A percentile compares a stretch with the other conserved stretches of the same genome.
Evolutionary conservation across 2,888 invertebrate species (phyloP).

Genomic region (Lucinisca nassula): DNA sequence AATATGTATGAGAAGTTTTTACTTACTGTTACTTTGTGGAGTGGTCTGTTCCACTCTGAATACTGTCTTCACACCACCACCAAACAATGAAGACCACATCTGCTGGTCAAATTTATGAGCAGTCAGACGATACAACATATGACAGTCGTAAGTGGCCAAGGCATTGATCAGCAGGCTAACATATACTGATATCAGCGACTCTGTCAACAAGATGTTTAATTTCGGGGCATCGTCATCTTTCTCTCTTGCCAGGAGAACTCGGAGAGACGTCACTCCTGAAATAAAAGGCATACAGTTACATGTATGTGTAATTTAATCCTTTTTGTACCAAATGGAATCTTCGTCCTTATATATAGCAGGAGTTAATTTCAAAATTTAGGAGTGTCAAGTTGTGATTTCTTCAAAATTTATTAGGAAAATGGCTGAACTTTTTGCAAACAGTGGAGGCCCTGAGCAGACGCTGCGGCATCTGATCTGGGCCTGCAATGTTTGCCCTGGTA

Average conservation of each 20-base stretch:
- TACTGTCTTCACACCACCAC: slow-evolving; percentile 89
- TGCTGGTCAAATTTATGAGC: slow-evolving; percentile 94
- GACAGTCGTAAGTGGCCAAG: slow-evolving; percentile 96
- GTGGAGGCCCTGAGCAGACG: no score
- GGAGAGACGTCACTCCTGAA: slow-evolving; percentile 95
- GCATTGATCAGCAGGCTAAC: slow-evolving; percentile 97
- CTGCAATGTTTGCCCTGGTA: no score
- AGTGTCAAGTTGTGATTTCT: no score
- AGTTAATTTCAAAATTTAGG: no score
- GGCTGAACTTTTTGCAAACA: no score
- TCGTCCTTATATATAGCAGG: no score
- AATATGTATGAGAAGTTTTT: no score
- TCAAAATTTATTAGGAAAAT: no score
- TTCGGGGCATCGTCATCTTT: slow-evolving; percentile 98
- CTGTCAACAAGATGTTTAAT: slow-evolving; percentile 96
- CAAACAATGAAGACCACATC: slow-evolving; percentile 91
- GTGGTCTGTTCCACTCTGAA: slow-evolving; percentile 57
- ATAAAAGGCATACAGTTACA: no score
- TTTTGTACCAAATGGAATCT: no score
- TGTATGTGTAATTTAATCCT: no score
- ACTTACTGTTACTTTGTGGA: slow-evolving; percentile 15
- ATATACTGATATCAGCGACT: slow-evolving; percentile 97
- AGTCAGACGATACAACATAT: slow-evolving; percentile 93
- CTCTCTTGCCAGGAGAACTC: slow-evolving; percentile 96
- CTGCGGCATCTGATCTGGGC: no score